Evolutionary conservation across 2,888 invertebrate species (phyloP), one percentile per base, ranked within the genome.

Genomic region (Calameuta pallipes): DNA sequence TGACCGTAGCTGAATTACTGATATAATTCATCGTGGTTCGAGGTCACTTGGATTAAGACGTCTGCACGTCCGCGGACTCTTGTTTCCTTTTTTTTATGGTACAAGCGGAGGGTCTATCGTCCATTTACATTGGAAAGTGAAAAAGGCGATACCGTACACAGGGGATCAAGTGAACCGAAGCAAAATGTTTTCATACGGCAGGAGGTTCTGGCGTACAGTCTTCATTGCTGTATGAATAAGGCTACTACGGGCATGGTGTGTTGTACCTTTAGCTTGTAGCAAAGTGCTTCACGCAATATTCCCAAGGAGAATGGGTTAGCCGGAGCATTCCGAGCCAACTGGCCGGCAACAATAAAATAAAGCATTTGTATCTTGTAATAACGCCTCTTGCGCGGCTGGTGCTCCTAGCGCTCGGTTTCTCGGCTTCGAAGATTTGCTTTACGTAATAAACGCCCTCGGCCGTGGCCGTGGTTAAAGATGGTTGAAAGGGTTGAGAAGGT

Each of bases 311-410:
- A 85, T 81, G 86, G 86, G 83, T 83, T 82, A 82, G 23, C 56
- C 56, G 56, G 9, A 81, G 82, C 85, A 88, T 88, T 88, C 85
- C 83, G 82, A 83, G 82, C 81, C 86, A 86, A 84, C 86, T 85
- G 85, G 85, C 84, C 86, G 82, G 82, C 86, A 89, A 88, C 88
- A 88, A 88, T 89, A 87, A 89, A 90, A 88, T 89, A 87, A 89
- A 89, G 86, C 87, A 89, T 90, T 89, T 88, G 88, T 88, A 89
- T 90, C 89, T 88, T 85, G 89, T 88, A 88, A 88, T 88, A 87
- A 89, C 86, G 85, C 83, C 84, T 80, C 84, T 79, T 35, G 71
- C 35, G 36, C 74, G 33, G 34, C 70, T 56, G 41, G 30, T 33
- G 41, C 34, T 31, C 36, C 41, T 13, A 23, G 13, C 30, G 37